Base-by-base conservation (phyloP, 2,797 vertebrate genomes). In the Anisognathus igniventris region DNA sequence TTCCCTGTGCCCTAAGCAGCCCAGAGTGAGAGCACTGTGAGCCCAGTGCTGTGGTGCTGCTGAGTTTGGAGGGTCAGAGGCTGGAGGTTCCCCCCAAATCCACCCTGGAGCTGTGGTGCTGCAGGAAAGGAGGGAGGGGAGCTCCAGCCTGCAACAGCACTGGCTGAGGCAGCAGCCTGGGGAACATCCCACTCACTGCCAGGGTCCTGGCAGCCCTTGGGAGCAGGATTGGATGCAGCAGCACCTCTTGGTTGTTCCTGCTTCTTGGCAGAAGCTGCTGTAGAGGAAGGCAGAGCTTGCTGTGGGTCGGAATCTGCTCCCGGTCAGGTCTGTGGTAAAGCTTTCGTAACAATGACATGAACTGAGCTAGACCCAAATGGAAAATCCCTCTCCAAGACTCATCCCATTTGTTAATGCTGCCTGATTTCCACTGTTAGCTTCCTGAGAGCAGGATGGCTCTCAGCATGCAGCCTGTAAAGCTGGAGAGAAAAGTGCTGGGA, bases 121-220 rank as follows among this genome's bases (percentile, higher is more conserved):
- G 33, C 28, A 11, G 31, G 67, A 39, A 5, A 51, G 30, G 24
- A 33, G 53, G 53, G 73, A 84, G 10, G 19, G 6, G 16, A 76
- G 10, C 35, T 82, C 64, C 0, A 0, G 19, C 13, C 67, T 57
- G 35, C 2, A 4, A 17, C 42, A 24, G 39, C 2, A 1, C 24
- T 53, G 60, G 2, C 65, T 4, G 6, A 51, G 60, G 48, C 24
- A 65, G 50, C 22, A 68, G 30, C 31, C 33, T 28, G 54, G 61
- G 72, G 51, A 83, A 14, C 66, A 81, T 62, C 87, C 53, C 4
- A 2, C 82, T 74, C 13, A 0, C 56, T 75, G 30, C 28, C 28
- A 7, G 18, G 60, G 44, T 87, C 47, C 62, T 75, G 80, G 50
- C 77, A 86, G 86, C 74, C 54, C 42, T 56, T 33, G 80, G 35